phyloP scores from a whole-genome alignment of 2,888 invertebrate genomes.

The Diplazon laetatorius region DNA sequence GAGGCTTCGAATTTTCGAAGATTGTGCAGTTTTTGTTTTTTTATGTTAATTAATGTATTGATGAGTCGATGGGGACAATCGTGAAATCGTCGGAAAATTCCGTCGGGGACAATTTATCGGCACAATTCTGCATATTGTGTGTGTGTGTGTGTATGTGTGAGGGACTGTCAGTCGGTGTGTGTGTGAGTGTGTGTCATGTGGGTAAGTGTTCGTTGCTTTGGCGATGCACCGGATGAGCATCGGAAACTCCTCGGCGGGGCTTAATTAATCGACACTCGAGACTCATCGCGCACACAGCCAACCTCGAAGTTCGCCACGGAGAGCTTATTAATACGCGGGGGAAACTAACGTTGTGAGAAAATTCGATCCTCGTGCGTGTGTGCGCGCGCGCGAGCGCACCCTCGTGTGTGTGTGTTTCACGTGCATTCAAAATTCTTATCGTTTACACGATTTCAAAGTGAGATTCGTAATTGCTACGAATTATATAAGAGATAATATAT shows the following conservation, averaged over 20 bases:
- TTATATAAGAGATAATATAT: too few relatives aligned
- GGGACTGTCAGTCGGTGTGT: too few relatives aligned
- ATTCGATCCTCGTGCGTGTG: background rate
- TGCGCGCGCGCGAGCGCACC: too few relatives aligned
- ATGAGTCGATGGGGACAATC: too few relatives aligned
- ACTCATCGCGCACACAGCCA: conserved; percentile 11
- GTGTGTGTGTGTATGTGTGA: too few relatives aligned
- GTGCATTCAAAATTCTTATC: background rate
- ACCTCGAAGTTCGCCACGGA: conserved; percentile 28
- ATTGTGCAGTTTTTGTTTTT: background rate
- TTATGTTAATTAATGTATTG: too few relatives aligned
- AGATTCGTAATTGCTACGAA: conserved; percentile 29
- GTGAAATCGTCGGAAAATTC: background rate
- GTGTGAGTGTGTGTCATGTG: too few relatives aligned
- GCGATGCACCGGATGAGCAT: conserved; percentile 16
- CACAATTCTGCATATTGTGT: conserved; percentile 32
- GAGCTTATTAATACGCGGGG: conserved; percentile 37
- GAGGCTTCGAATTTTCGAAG: background rate
- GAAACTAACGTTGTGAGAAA: background rate
- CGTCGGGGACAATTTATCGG: background rate
- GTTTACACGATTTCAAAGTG: too few relatives aligned
- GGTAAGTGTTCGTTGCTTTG: conserved; percentile 2
- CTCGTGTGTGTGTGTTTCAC: background rate
- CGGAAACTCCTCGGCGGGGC: conserved; percentile 14
- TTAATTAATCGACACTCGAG: conserved; percentile 49